Conservation (phyloP, 2,113 vertebrate species). For the Grallaria varia region DNA sequence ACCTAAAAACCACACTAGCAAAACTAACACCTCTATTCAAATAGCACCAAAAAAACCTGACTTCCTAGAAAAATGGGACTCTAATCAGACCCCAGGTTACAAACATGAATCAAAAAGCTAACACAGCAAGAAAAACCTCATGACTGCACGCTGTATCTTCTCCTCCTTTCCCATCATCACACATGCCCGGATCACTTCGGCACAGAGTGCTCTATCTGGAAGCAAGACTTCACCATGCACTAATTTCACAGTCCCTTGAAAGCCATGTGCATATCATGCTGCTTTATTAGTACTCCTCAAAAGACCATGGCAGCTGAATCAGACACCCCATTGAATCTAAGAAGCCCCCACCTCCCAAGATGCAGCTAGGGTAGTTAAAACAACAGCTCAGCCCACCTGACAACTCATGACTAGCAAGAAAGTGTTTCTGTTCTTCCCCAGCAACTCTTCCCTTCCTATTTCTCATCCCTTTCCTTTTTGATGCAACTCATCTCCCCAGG, state of each 20-base stretch:
- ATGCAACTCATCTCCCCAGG: neutral
- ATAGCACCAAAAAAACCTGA: fast-evolving
- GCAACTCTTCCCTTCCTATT: neutral
- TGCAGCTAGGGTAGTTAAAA: neutral
- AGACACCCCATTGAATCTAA: neutral
- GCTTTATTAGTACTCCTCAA: neutral
- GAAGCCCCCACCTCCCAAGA: neutral
- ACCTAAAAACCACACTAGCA: neutral
- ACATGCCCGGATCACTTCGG: neutral
- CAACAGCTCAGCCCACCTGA: neutral
- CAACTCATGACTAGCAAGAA: neutral
- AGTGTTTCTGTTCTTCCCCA: neutral
- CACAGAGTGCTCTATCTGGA: neutral
- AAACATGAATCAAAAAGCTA: neutral
- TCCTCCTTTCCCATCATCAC: neutral
- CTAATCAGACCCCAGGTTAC: neutral
- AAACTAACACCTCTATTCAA: neutral
- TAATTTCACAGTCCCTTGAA: neutral
- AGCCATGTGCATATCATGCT: neutral
- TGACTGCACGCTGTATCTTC: neutral
- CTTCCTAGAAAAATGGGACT: neutral
- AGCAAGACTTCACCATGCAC: neutral
- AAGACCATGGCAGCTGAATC: neutral
- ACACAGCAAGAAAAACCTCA: neutral
- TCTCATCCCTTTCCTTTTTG: neutral